These are phyloP conservation scores for Empis stercorea DNA, from an alignment of 2,888 invertebrate genomes.

Conservation along the genomic window DNA sequence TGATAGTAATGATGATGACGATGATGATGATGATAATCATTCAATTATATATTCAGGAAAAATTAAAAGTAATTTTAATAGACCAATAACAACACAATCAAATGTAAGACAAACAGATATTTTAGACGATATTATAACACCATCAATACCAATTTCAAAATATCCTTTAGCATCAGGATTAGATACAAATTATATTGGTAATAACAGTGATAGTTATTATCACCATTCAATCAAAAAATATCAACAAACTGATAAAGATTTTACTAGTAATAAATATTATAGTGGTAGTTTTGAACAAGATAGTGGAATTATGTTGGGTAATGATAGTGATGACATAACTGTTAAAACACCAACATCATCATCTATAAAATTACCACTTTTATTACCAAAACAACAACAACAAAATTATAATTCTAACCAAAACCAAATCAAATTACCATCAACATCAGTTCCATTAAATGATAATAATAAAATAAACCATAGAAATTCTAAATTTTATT, in stretches of 20 bases:
- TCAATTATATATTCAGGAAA: no score
- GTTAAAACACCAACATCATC: conserved; percentile 4
- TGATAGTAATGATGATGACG: not conserved
- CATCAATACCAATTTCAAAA: not conserved
- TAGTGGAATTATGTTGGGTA: conserved; percentile 8
- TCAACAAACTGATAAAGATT: not conserved
- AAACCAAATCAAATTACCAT: no score
- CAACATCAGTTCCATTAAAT: no score
- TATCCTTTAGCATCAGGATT: no score
- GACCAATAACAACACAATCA: not conserved
- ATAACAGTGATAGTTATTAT: not conserved
- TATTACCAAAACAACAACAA: conserved; percentile 11
- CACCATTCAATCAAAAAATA: conserved; percentile 3
- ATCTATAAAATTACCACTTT: not conserved
- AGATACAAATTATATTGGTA: no score
- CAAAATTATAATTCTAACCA: no score
- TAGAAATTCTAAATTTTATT: no score
- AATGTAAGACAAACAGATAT: not conserved
- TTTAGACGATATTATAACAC: not conserved
- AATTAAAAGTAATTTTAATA: not conserved
- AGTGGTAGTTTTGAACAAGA: conserved; percentile 19
- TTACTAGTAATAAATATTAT: conserved; percentile 1
- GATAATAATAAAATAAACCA: no score
- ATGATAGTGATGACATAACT: conserved; percentile 9
- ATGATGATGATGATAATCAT: no score